These are phyloP conservation scores for Pseudopipra pipra DNA, from an alignment of 2,113 vertebrate species.

Conservation along the genomic window DNA sequence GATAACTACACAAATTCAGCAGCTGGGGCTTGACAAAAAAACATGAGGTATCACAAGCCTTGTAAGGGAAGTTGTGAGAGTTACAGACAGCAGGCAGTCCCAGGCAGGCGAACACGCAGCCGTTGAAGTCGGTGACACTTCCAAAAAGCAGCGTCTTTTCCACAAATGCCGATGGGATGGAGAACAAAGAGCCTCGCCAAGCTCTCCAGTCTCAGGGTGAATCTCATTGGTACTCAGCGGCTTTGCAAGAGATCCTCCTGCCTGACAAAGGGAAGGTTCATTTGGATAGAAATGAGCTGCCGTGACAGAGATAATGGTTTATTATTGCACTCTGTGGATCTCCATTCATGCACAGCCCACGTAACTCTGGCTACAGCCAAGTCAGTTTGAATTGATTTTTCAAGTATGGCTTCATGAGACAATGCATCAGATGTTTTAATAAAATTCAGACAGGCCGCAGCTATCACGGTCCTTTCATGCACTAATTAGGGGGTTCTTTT, in stretches of 20 bases:
- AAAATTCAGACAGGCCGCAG: conserved; percentile 46
- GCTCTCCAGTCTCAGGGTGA: neutral
- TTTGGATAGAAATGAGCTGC: conserved; percentile 34
- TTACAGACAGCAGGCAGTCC: neutral
- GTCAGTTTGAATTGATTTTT: conserved; percentile 47
- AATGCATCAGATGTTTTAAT: conserved; percentile 55
- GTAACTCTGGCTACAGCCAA: conserved; percentile 30
- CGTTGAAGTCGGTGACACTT: neutral
- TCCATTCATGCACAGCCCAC: conserved; percentile 34
- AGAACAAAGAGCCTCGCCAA: neutral
- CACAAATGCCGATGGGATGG: neutral
- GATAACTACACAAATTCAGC: neutral
- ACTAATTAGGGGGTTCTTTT: conserved; percentile 39
- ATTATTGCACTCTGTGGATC: conserved; percentile 9
- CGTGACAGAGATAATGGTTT: neutral
- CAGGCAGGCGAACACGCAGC: neutral
- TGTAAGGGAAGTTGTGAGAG: neutral
- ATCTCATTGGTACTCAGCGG: neutral
- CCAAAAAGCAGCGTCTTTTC: neutral
- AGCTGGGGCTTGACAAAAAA: neutral
- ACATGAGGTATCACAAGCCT: neutral
- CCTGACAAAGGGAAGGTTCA: neutral
- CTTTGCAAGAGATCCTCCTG: neutral
- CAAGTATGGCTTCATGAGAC: conserved; percentile 8
- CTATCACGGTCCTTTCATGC: conserved; percentile 6